These are phyloP conservation scores for Trachymyrmex cornetzi DNA, from an alignment of 1,140 invertebrate genomes.

Conservation along the genomic window DNA sequence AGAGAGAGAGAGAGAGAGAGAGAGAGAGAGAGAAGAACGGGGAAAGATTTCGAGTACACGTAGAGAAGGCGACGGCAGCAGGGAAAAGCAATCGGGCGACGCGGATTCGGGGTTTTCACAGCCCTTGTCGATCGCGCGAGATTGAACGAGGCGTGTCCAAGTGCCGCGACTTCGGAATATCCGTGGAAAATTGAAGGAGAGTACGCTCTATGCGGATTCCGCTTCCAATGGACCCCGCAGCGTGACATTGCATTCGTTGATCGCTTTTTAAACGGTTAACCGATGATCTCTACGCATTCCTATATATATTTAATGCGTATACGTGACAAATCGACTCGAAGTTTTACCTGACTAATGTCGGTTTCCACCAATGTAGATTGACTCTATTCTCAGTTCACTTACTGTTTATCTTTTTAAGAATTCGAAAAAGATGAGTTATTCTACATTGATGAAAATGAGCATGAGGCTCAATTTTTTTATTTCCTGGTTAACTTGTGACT, in stretches of 20 bases:
- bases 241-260: constrained; percentile 39
- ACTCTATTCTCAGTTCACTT: too few relatives aligned
- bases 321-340: not conserved
- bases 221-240: not conserved
- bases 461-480: too few relatives aligned
- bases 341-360: not conserved
- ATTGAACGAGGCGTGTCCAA: constrained; percentile 76
- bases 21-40: constrained; percentile 15
- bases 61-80: constrained; percentile 47
- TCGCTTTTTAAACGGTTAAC: constrained; percentile 60
- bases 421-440: too few relatives aligned
- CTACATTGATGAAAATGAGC: too few relatives aligned
- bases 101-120: constrained; percentile 73
- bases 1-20: constrained; percentile 15
- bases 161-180: constrained; percentile 64
- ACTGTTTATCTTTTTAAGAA: too few relatives aligned
- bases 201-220: constrained; percentile 31
- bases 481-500: too few relatives aligned
- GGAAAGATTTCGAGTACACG: constrained; percentile 55
- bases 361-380: too few relatives aligned
- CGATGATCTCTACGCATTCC: not conserved
- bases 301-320: not conserved
- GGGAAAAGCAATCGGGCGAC: constrained; percentile 77
- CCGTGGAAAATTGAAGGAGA: constrained; percentile 68
- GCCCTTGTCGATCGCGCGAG: constrained; percentile 71